Base-by-base conservation (phyloP, 2,113 vertebrate genomes). In the Mustela nigripes region DNA sequence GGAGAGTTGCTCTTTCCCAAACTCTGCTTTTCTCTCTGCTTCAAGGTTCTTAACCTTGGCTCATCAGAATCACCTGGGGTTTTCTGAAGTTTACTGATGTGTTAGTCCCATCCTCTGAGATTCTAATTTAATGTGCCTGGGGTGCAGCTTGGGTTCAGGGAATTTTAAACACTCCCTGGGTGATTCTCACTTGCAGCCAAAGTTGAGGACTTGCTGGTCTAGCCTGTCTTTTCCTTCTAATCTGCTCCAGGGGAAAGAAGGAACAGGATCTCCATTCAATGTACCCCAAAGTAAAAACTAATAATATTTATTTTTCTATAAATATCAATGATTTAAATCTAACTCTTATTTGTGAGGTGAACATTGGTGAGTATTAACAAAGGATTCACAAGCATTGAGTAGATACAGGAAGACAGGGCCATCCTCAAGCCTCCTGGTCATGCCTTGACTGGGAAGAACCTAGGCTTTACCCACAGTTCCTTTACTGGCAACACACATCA, bases 91-190 rank as follows among this genome's bases (percentile, higher is more conserved):
- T 86, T 65, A 39, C 78, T 80, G 42, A 82, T 62, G 11, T 82
- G 22, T 60, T 56, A 83, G 36, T 74, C 21, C 39, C 60, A 67
- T 26, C 22, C 39, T 63, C 65, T 3, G 33, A 93, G 28, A 93
- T 78, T 86, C 86, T 91, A n/a, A 96, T 26, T 84, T 50, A 79
- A 79, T 45, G 83, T 69, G 10, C 92, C 21, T 79, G 14, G 39
- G 28, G n/a, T 31, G 16, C 5, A 84, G 21, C 6, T 36, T 58
- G 42, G 12, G 7, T 33, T 74, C 7, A 90, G n/a, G 21, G 45
- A 53, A 4, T 22, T 83, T 76, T 91, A 92, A 87, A 56, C 22
- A 45, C 15, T 48, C 15, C 45, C 19, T 62, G 36, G 48, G 33
- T 50, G 71, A 84, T 60, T 81, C 60, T 60, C 11, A 50, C 6